phyloP scores from a whole-genome alignment of 1,140 invertebrate species.

The Ephestia elutella region DNA sequence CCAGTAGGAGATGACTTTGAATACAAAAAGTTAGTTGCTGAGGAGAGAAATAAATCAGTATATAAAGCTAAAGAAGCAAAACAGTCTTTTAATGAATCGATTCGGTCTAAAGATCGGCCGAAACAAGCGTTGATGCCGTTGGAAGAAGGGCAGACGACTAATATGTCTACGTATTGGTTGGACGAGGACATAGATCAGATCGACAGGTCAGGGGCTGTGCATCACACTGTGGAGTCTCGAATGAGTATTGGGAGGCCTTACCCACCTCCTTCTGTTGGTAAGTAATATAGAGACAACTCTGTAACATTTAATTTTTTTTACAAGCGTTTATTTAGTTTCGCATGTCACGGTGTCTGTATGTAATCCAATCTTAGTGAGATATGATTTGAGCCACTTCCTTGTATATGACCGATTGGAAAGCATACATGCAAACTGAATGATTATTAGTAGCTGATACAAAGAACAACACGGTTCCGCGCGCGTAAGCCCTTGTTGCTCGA shows the following conservation, averaged over 20 bases:
- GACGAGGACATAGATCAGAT: conserved; percentile 31
- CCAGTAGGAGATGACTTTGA: background rate
- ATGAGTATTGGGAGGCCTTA: conserved; percentile 26
- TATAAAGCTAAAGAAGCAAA: conserved; percentile 51
- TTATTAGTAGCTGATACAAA: too few species aligned
- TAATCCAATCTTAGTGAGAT: too few species aligned
- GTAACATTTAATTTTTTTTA: too few species aligned
- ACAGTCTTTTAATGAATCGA: conserved; percentile 53
- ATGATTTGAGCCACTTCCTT: too few species aligned
- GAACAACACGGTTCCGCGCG: too few species aligned
- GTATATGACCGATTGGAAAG: too few species aligned
- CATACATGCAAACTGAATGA: too few species aligned
- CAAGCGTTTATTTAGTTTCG: too few species aligned
- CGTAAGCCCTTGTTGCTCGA: too few species aligned
- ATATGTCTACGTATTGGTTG: conserved; percentile 28
- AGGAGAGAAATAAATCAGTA: conserved; percentile 22
- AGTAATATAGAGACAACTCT: conserved; percentile 13
- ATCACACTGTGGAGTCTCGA: conserved; percentile 44
- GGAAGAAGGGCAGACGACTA: conserved; percentile 31
- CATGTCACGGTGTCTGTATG: too few species aligned
- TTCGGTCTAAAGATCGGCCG: conserved; percentile 41
- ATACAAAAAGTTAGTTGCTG: conserved; percentile 18
- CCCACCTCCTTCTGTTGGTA: conserved; percentile 56
- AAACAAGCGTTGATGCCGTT: conserved; percentile 29
- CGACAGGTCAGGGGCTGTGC: conserved; percentile 52